These are phyloP conservation scores for Haliaeetus leucogaster DNA, from an alignment of 2,113 vertebrate species.

Conservation along the genomic window DNA sequence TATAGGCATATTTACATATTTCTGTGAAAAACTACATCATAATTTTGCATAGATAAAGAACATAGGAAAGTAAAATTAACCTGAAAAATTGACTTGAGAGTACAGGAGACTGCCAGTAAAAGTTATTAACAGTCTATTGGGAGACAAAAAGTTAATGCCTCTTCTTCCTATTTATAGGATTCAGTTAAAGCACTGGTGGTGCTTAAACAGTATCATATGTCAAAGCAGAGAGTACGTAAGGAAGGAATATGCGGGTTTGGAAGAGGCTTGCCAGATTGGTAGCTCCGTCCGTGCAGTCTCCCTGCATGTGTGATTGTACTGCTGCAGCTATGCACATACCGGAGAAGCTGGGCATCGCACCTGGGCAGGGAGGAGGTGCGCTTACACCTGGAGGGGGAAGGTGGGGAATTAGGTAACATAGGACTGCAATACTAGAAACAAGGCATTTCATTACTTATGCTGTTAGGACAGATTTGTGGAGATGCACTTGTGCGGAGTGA, in stretches of 20 bases:
- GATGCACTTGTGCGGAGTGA: background rate
- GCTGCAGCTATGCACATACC: background rate
- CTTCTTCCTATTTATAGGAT: background rate
- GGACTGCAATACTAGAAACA: background rate
- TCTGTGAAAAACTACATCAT: background rate
- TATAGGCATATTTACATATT: background rate
- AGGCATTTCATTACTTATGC: background rate
- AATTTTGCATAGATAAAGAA: background rate
- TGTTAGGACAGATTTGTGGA: background rate
- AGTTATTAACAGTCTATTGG: background rate
- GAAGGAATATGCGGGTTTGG: background rate
- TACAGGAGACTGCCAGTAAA: background rate
- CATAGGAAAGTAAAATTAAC: background rate
- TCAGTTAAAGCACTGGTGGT: background rate
- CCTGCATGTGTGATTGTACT: rapidly evolving
- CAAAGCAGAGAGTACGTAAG: background rate
- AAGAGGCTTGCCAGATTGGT: background rate
- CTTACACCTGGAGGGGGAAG: background rate
- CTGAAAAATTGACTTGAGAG: background rate
- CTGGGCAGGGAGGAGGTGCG: background rate
- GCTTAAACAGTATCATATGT: background rate
- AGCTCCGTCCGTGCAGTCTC: background rate
- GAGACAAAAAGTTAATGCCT: background rate
- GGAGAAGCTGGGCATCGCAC: rapidly evolving
- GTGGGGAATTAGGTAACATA: background rate